Conservation (phyloP, 1,140 invertebrate genomes). For the Lysiphlebus fabarum region DNA sequence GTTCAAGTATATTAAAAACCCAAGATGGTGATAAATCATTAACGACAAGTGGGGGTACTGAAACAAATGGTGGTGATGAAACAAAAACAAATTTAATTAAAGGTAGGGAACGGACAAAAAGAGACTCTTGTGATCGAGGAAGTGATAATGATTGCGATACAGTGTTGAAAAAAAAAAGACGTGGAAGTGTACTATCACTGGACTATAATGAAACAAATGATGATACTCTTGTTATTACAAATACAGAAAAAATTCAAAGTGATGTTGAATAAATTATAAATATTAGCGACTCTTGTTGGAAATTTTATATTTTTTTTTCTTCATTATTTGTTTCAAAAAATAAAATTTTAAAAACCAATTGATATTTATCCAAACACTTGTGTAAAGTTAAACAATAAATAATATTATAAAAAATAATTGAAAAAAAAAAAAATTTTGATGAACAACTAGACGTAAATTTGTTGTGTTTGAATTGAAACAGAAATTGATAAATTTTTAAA, state of each 20-base stretch:
- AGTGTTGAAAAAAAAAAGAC: slow-evolving; percentile 60
- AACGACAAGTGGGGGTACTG: slow-evolving; percentile 47
- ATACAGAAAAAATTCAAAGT: slow-evolving; percentile 58
- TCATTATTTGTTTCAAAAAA: no score
- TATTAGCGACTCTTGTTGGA: neutral
- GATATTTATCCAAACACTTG: no score
- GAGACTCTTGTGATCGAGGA: slow-evolving; percentile 49
- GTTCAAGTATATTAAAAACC: no score
- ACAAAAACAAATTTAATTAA: slow-evolving; percentile 29
- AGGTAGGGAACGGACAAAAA: slow-evolving; percentile 51
- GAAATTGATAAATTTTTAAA: no score
- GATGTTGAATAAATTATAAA: slow-evolving; percentile 39
- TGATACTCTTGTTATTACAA: slow-evolving; percentile 56
- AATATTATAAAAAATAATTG: no score
- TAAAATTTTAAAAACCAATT: no score
- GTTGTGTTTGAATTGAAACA: no score
- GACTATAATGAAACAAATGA: slow-evolving; percentile 71
- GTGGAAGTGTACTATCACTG: slow-evolving; percentile 48
- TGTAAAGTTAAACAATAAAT: no score
- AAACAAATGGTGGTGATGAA: slow-evolving; percentile 54
- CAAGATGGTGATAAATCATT: slow-evolving; percentile 34
- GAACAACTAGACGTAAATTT: no score
- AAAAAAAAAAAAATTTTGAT: no score
- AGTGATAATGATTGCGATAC: slow-evolving; percentile 53
- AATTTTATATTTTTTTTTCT: no score